Base-by-base conservation (phyloP, 2,888 invertebrate genomes). In the Drosophila meridiana region DNA sequence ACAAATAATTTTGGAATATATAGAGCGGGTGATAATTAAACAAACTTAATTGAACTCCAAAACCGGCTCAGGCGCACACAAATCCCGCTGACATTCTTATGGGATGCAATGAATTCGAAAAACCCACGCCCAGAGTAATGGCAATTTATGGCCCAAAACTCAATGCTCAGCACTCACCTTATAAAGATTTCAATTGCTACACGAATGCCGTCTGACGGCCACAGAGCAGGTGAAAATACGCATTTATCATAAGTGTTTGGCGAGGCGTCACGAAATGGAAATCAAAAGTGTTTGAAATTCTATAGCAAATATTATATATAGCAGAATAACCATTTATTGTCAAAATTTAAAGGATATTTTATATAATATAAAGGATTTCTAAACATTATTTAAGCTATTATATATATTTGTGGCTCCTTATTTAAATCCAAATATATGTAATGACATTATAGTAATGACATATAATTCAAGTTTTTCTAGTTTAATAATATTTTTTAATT, bases 141-240 rank as follows among this genome's bases (percentile, higher is more conserved):
- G 47, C 50, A 78, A 89, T 81, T 89, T 87, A 83, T 78, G 69
- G 70, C 32, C 52, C 50, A 56, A 63, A 59, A 6, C 34, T 14
- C 38, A 61, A 36, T 14, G 60, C 50, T 48, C 65, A 76, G 73
- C 77, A 72, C 66, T 66, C 64, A 69, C 63, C 73, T 73, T 78
- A 76, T 83, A 83, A 87, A 83, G 68, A 82, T 75, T 82, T 84
- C 76, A 75, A 69, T 71, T 78, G 75, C 60, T 28, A n/a, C 30
- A 48, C 58, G 63, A 53, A 52, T 63, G 65, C 58, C 30, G 65
- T 67, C 53, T 50, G 57, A 48, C 62, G 3, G 43, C 34, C 50
- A 34, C 9, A 45, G 40, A 43, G 26, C 64, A 69, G 80, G 77
- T 79, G 73, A 80, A 79, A 73, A 79, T 65, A 68, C 79, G 36